Conservation (phyloP, 2,888 invertebrate species). For the Scaptomyza parva region DNA sequence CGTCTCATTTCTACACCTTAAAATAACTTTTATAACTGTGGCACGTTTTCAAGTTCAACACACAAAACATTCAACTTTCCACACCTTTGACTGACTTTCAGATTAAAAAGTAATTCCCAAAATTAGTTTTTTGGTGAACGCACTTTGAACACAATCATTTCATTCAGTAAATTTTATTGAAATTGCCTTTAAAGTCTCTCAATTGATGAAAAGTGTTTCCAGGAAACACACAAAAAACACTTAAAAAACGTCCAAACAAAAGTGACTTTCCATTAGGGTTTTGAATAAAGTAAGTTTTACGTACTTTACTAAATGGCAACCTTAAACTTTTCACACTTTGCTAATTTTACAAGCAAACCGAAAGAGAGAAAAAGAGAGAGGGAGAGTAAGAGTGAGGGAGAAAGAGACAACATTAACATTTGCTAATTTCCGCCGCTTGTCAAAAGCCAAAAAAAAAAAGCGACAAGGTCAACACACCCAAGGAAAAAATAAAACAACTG, state of each 20-base stretch:
- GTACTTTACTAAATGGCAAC: constrained; percentile 28
- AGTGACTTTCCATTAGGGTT: constrained; percentile 40
- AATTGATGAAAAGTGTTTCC: constrained; percentile 10
- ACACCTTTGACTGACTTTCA: neutral
- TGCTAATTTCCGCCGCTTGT: constrained; percentile 75
- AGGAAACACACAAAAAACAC: constrained; percentile 2
- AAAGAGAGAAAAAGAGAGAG: neutral
- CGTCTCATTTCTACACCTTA: too few species aligned
- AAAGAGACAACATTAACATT: constrained; percentile 45
- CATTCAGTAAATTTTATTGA: neutral
- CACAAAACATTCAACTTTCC: neutral
- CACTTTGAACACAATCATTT: constrained; percentile 6
- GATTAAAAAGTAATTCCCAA: neutral
- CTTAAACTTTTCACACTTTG: constrained; percentile 74
- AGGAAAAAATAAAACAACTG: constrained; percentile 36
- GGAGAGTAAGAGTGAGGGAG: neutral
- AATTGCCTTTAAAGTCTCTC: neutral
- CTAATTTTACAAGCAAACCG: constrained; percentile 56
- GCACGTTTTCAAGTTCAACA: neutral
- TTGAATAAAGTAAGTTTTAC: constrained; percentile 5
- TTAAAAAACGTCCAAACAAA: neutral
- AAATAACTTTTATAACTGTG: too few species aligned
- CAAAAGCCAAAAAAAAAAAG: constrained; percentile 37
- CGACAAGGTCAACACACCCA: constrained; percentile 74
- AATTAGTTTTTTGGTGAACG: neutral